Base-by-base conservation (phyloP, 2,113 vertebrate genomes). In the Clarias magur region DNA sequence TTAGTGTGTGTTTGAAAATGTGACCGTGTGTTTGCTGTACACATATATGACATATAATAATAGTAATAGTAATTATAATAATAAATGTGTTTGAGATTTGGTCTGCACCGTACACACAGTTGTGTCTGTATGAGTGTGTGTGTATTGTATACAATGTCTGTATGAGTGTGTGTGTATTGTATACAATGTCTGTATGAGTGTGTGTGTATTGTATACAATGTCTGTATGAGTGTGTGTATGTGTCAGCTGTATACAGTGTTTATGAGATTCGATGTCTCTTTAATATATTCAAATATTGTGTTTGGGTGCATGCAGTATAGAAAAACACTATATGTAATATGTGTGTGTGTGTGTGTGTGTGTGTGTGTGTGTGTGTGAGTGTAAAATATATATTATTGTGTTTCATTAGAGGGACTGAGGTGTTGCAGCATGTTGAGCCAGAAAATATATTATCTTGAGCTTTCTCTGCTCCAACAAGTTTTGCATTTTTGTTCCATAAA, bases 211-310 rank as follows among this genome's bases (percentile, higher is more conserved):
- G 19, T 11, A 73, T 10, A 73, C 17, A 73, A 21, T 75, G 72
- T 48, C 21, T 85, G 53, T 80, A 17, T 73, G 63, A 68, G n/a
- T 85, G 53, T 80, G 23, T 73, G 63, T 76, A 34, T 78, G n/a
- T 48, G 4, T 19, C n/a, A 2, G 34, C 8, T 21, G 19, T 11
- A 73, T 10, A 73, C 19, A 73, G 38, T 75, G 72, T 48, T 75
- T 48, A 73, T 48, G 9, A 73, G 19, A 38, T 27, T 4, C 16
- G 19, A 34, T 38, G 34, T 6, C 8, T 19, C 68, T 72, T 3
- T 19, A 38, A 21, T 21, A 38, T 25, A 21, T 1, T 21, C 30
- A 68, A 15, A 68, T 30, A 15, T 5, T 38, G 30, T 38, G 30
- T 72, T 3, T 21, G 16, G 9, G 17, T 72, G 34, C 10, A 34